These are phyloP conservation scores for Zoanthus gigantus DNA, from an alignment of 92 coral and sea anemone species.

Conservation along the genomic window DNA sequence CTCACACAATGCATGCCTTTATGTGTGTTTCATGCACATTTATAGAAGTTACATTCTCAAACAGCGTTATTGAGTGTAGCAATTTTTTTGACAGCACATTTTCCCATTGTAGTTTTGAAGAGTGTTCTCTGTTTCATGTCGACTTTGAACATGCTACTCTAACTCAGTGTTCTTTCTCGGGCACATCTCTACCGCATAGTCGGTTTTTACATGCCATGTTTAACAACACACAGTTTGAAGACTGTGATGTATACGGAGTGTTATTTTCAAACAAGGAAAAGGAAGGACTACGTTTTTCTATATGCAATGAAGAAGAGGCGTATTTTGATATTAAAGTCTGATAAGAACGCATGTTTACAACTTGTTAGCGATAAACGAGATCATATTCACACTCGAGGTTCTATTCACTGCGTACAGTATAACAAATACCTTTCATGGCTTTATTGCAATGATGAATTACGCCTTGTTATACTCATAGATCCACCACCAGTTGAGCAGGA, in stretches of 20 bases:
- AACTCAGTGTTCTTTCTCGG: background rate
- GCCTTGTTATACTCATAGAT: too few relatives aligned
- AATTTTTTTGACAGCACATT: background rate
- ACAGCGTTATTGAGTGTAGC: background rate
- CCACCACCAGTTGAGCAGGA: too few relatives aligned
- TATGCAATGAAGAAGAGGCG: background rate
- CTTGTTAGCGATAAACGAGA: too few relatives aligned
- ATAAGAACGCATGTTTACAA: background rate
- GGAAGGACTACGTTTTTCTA: background rate
- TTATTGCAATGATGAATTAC: too few relatives aligned
- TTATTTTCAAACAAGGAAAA: background rate
- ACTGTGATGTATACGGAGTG: background rate
- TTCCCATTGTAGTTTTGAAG: background rate
- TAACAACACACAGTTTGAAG: background rate
- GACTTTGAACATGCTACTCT: background rate
- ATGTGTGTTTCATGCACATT: background rate
- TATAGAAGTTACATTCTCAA: background rate
- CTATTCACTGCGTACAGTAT: too few relatives aligned
- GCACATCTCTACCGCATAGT: background rate
- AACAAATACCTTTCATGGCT: too few relatives aligned
- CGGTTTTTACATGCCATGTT: background rate
- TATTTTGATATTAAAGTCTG: background rate
- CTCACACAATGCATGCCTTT: background rate
- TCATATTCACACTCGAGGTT: too few relatives aligned
- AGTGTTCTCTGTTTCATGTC: background rate